Percentiles rank a stretch among this genome's conserved stretches.
Evolutionary conservation across 2,888 invertebrate genomes (phyloP).

Genomic region (Nomada lathburiana): DNA sequence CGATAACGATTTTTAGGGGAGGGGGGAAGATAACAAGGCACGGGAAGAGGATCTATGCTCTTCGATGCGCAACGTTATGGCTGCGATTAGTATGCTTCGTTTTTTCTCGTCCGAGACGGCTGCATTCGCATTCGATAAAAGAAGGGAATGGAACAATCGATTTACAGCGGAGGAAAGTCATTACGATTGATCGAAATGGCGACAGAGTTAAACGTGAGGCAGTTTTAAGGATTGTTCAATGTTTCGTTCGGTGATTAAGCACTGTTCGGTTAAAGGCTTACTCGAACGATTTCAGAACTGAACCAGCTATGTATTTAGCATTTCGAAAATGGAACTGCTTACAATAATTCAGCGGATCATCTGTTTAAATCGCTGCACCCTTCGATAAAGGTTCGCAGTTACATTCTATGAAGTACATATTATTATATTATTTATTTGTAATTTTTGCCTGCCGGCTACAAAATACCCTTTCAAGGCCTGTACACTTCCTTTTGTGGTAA

Average conservation of each 20-base stretch:
- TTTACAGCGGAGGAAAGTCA: not conserved
- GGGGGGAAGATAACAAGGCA: constrained; percentile 47
- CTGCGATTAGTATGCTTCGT: constrained; percentile 47
- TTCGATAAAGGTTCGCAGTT: too few relatives aligned
- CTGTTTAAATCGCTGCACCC: not conserved
- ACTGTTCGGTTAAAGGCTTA: not conserved
- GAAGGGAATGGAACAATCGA: not conserved
- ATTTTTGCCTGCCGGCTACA: too few relatives aligned
- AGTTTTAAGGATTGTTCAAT: not conserved
- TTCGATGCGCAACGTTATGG: constrained; percentile 54
- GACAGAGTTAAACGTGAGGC: not conserved
- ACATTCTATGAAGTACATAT: too few relatives aligned
- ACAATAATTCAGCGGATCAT: not conserved
- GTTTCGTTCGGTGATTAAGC: not conserved
- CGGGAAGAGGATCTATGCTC: constrained; percentile 46
- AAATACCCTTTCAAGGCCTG: too few relatives aligned
- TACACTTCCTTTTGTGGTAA: too few relatives aligned
- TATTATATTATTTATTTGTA: too few relatives aligned
- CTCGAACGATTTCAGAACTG: not conserved
- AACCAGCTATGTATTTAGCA: not conserved
- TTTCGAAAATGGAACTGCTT: not conserved
- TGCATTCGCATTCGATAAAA: constrained; percentile 27
- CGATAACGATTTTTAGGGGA: constrained; percentile 65
- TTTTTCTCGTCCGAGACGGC: constrained; percentile 65
- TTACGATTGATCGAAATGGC: constrained; percentile 12